Evolutionary conservation across 2,888 invertebrate species (phyloP).

Genomic region (Steinernema carpocapsae): DNA sequence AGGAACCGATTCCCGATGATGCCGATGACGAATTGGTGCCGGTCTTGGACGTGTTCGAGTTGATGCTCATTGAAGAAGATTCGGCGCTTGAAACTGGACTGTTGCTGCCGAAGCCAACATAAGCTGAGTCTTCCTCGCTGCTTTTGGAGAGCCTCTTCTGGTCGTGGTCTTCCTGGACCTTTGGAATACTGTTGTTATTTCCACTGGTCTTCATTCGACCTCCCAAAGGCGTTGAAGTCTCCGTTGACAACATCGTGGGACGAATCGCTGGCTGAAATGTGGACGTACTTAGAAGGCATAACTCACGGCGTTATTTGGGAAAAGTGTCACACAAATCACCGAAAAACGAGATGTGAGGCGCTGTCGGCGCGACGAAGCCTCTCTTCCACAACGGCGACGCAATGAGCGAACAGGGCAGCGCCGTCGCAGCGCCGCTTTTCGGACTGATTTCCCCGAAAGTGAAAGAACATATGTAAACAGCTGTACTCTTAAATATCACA

Average conservation of each 20-base stretch:
- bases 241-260: conserved; percentile 34
- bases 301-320: conserved; percentile 12
- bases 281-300: conserved; percentile 21
- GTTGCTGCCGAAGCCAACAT: conserved; percentile 53
- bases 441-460: background rate
- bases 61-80: conserved; percentile 36
- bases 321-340: conserved; percentile 33
- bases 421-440: background rate
- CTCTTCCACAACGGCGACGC: too few relatives aligned
- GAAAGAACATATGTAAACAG: conserved; percentile 35
- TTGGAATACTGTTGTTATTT: conserved; percentile 10
- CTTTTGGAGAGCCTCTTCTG: conserved; percentile 45
- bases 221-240: conserved; percentile 11
- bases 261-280: conserved; percentile 23
- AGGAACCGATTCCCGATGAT: conserved; percentile 21
- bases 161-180: background rate
- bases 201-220: conserved; percentile 28
- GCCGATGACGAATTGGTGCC: conserved; percentile 13
- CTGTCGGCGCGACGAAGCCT: background rate
- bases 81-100: conserved; percentile 55
- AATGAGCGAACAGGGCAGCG: conserved; percentile 18
- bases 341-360: conserved; percentile 32
- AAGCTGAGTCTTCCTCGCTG: conserved; percentile 58
- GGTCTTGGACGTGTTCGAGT: conserved; percentile 23
- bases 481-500: conserved; percentile 31